These are phyloP conservation scores for Congeria kusceri DNA, from an alignment of 2,888 invertebrate genomes.

Conservation along the genomic window DNA sequence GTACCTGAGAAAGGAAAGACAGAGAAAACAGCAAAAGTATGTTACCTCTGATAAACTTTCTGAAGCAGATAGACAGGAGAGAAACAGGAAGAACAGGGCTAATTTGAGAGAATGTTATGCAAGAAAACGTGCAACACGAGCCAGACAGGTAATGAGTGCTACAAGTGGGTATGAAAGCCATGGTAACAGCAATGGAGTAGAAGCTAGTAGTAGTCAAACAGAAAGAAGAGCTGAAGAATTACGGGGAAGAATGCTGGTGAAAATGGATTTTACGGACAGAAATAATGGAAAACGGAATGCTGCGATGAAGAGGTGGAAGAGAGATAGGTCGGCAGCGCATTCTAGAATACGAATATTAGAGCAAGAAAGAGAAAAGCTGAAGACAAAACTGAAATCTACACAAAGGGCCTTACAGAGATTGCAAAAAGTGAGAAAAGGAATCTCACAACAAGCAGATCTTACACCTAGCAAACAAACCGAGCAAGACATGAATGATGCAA, in stretches of 20 bases:
- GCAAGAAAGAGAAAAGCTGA: slow-evolving; percentile 25
- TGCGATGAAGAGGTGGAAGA: slow-evolving; percentile 31
- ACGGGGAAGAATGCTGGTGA: slow-evolving; percentile 18
- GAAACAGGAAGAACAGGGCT: slow-evolving; percentile 23
- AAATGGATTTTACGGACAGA: slow-evolving; percentile 11
- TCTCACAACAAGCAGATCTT: too few relatives aligned
- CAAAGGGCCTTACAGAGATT: slow-evolving; percentile 25
- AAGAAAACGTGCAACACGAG: slow-evolving; percentile 15
- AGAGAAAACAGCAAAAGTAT: slow-evolving; percentile 28
- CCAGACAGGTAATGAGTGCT: neutral
- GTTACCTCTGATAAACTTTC: slow-evolving; percentile 32
- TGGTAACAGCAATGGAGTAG: slow-evolving; percentile 2
- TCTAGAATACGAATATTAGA: slow-evolving; percentile 25
- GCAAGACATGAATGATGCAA: slow-evolving; percentile 11
- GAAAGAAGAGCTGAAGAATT: neutral
- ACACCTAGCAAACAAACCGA: slow-evolving; percentile 28
- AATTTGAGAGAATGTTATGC: slow-evolving; percentile 25
- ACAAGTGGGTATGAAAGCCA: slow-evolving; percentile 19
- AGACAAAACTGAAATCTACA: slow-evolving; percentile 21
- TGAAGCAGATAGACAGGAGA: slow-evolving; percentile 20
- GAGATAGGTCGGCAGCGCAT: slow-evolving; percentile 8
- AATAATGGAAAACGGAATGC: slow-evolving; percentile 14
- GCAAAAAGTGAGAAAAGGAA: too few relatives aligned
- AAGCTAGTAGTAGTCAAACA: neutral
- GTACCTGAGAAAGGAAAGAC: slow-evolving; percentile 44